These are phyloP conservation scores for Sturnira hondurensis DNA, from an alignment of 2,113 vertebrate species.

Conservation along the genomic window DNA sequence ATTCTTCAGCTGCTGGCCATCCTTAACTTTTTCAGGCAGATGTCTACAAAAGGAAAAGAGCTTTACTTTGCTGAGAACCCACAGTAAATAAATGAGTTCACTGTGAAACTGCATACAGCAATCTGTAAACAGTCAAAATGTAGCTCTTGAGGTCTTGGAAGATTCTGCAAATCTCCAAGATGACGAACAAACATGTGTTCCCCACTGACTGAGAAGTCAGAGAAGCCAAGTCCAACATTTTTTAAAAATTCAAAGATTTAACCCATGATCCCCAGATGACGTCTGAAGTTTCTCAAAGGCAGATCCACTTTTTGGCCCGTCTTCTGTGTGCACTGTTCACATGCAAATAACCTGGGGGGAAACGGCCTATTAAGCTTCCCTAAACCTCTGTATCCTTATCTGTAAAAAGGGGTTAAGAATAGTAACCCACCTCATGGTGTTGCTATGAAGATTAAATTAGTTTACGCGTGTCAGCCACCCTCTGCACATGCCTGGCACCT, in stretches of 20 bases:
- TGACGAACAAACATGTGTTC: not conserved
- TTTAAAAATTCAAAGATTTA: conserved; percentile 7
- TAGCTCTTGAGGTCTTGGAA: not conserved
- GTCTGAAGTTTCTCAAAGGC: not conserved
- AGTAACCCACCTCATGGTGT: not conserved
- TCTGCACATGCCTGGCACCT: not conserved
- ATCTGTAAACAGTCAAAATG: conserved; percentile 28
- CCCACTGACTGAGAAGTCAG: not conserved
- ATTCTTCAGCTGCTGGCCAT: conserved; percentile 86
- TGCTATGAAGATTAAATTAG: not conserved
- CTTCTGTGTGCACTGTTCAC: not conserved
- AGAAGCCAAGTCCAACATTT: not conserved
- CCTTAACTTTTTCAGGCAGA: conserved; percentile 84
- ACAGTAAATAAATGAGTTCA: conserved; percentile 44
- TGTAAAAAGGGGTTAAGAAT: not conserved
- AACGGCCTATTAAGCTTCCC: not conserved
- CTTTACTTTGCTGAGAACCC: conserved; percentile 20
- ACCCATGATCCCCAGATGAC: not conserved
- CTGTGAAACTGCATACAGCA: not conserved
- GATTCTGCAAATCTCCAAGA: not conserved
- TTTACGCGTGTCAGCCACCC: not conserved
- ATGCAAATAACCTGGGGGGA: not conserved
- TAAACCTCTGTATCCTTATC: not conserved
- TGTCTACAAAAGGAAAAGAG: conserved; percentile 78
- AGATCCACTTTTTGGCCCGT: not conserved